Conservation (phyloP, 2,888 invertebrate genomes). For the Drosophila kuntzei region DNA sequence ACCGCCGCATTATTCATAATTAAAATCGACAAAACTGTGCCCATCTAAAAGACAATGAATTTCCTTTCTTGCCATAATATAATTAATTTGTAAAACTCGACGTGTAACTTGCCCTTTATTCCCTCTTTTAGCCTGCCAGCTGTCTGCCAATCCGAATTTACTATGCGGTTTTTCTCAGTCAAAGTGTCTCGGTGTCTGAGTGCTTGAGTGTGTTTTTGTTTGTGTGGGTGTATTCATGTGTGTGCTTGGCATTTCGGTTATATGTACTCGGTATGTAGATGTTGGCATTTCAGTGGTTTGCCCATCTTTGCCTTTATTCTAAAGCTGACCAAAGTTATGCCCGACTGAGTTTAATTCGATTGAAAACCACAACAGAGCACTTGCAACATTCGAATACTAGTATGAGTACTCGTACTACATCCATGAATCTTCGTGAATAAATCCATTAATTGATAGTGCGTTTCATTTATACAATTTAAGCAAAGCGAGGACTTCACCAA, state of each 20-base stretch:
- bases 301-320: conserved; percentile 32
- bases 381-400: not conserved
- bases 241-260: conserved; percentile 40
- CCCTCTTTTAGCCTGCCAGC: not conserved
- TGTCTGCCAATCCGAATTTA: conserved; percentile 43
- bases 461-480: conserved; percentile 1
- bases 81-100: conserved; percentile 66
- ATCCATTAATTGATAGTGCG: conserved; percentile 50
- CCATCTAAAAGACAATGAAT: conserved; percentile 26
- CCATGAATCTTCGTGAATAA: conserved; percentile 19
- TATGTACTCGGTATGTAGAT: conserved; percentile 27
- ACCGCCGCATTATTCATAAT: conserved; percentile 69
- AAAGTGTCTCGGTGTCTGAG: conserved; percentile 16
- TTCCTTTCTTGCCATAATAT: conserved; percentile 31
- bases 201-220: conserved; percentile 19
- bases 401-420: not conserved
- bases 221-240: conserved; percentile 8
- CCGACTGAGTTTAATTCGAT: conserved; percentile 46
- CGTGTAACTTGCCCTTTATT: conserved; percentile 5
- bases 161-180: conserved; percentile 31
- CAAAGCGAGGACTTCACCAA: not conserved
- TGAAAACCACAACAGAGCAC: conserved; percentile 32
- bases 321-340: conserved; percentile 39
- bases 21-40: conserved; percentile 65
- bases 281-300: conserved; percentile 54